Percentiles rank a stretch among this genome's conserved stretches.
phyloP scores from a whole-genome alignment of 2,113 vertebrate species.

The Chloebia gouldiae region DNA sequence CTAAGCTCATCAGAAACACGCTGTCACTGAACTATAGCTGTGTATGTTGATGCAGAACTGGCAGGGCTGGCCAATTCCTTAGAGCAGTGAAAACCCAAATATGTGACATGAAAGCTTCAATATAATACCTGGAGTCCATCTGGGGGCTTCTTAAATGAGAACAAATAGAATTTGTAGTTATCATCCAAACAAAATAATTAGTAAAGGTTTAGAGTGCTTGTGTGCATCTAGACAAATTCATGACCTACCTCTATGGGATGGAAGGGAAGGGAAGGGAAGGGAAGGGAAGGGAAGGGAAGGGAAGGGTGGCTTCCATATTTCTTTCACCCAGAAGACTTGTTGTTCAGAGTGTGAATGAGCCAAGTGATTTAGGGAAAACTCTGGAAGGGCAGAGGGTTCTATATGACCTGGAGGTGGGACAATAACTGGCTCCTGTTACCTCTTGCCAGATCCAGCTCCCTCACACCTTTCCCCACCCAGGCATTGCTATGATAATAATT shows the following conservation, averaged over 20 bases:
- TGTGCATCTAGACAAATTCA: not conserved
- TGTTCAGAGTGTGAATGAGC: not conserved
- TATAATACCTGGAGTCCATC: not conserved
- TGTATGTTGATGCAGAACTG: not conserved
- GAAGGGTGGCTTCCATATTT: not conserved
- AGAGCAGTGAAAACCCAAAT: not conserved
- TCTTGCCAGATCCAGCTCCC: not conserved
- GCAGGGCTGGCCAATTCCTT: not conserved
- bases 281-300: no score
- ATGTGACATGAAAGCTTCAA: not conserved
- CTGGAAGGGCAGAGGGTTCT: not conserved
- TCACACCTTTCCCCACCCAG: not conserved
- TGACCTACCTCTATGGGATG: not conserved
- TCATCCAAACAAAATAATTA: not conserved
- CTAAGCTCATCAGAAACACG: not conserved
- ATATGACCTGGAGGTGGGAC: rapidly evolving
- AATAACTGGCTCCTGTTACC: not conserved
- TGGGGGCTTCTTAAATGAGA: not conserved
- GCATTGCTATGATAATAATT: not conserved
- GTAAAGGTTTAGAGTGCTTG: not conserved
- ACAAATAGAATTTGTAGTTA: not conserved
- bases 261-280: not conserved
- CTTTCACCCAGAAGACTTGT: not conserved
- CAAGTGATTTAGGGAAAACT: not conserved
- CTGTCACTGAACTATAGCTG: not conserved